These are phyloP conservation scores for Ophthalmolycus amberensis DNA, from an alignment of 2,113 vertebrate species.

Conservation along the genomic window DNA sequence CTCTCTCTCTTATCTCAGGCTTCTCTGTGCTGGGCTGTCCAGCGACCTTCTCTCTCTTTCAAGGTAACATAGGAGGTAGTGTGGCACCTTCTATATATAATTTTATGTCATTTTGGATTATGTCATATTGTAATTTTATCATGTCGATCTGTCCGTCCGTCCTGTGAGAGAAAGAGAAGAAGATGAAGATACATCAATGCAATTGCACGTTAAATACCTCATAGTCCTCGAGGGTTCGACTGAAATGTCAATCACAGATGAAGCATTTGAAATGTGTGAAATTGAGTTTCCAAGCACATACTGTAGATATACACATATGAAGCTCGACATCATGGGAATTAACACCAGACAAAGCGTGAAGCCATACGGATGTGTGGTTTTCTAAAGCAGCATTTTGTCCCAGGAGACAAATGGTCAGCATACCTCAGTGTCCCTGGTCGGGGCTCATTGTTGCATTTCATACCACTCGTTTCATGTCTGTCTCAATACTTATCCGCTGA, in stretches of 20 bases:
- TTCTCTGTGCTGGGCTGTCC: background rate
- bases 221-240: background rate
- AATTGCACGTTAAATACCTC: background rate
- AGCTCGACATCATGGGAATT: background rate
- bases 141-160: no score
- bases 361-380: background rate
- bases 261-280: background rate
- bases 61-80: background rate
- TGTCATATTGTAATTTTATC: no score
- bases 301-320: background rate
- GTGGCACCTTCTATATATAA: no score
- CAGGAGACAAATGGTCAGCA: no score
- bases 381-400: background rate
- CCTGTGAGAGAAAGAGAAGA: background rate
- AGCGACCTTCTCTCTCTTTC: background rate
- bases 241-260: background rate
- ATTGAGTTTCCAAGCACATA: background rate
- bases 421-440: background rate
- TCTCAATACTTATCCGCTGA: background rate
- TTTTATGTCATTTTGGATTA: no score
- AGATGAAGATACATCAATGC: background rate
- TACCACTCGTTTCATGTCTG: background rate
- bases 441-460: background rate
- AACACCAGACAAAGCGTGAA: background rate
- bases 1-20: background rate